phyloP scores from a whole-genome alignment of 2,113 vertebrate species.

The Poeciliopsis turrubarensis region DNA sequence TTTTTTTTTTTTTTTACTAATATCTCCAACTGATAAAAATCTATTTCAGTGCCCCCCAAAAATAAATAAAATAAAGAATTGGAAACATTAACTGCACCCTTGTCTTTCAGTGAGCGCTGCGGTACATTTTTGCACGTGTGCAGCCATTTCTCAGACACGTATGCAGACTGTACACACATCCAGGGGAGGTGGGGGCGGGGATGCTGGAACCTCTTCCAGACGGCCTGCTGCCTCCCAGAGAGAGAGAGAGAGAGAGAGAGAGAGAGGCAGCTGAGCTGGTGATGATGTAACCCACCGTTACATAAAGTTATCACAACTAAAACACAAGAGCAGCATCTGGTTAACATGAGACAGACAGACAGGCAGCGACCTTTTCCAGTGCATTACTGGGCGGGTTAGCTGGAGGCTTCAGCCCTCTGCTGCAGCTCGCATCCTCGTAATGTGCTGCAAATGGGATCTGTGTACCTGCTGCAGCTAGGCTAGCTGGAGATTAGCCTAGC shows the following conservation, averaged over 20 bases:
- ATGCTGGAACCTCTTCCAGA: conserved; percentile 56
- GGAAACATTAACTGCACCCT: not conserved
- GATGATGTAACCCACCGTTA: conserved; percentile 68
- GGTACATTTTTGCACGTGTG: conserved; percentile 4
- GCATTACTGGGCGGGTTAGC: not conserved
- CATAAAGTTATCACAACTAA: conserved; percentile 55
- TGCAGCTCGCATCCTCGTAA: not conserved
- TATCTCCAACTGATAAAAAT: not conserved
- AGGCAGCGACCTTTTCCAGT: not conserved
- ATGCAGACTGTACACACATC: conserved; percentile 15
- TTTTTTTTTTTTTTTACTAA: not conserved
- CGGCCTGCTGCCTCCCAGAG: conserved; percentile 51
- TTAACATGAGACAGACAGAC: conserved; percentile 12
- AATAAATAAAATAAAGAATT: not conserved
- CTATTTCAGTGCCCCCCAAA: not conserved
- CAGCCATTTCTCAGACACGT: conserved; percentile 8
- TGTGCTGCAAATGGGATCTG: not conserved
- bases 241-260: conserved; percentile 12
- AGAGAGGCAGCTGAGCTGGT: conserved; percentile 44
- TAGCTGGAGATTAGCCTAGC: conserved; percentile 1
- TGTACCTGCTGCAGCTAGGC: not conserved
- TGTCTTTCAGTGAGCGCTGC: not conserved
- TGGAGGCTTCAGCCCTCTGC: not conserved
- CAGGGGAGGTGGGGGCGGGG: conserved; percentile 43
- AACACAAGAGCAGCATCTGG: conserved; percentile 40